Conservation (phyloP, 2,888 invertebrate species). For the Platypus cylindrus region DNA sequence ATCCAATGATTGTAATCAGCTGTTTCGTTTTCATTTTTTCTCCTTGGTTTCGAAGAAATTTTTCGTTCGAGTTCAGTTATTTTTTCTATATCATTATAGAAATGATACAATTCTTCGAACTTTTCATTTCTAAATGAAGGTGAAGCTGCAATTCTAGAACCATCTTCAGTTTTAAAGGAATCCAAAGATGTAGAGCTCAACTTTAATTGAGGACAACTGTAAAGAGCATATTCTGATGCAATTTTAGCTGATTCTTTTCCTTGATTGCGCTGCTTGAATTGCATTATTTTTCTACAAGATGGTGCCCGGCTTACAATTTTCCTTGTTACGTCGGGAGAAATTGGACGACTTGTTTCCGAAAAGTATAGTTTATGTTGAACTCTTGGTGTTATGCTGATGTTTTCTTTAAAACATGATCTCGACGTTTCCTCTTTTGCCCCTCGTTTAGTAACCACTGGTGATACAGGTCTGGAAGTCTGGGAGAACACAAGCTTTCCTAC, state of each 20-base stretch:
- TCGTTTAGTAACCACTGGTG: slow-evolving; percentile 20
- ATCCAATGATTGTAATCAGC: slow-evolving; percentile 83
- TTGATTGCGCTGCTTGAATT: slow-evolving; percentile 17
- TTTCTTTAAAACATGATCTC: slow-evolving; percentile 15
- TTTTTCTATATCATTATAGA: slow-evolving; percentile 75
- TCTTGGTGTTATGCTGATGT: slow-evolving; percentile 18
- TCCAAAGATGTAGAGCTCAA: slow-evolving; percentile 39
- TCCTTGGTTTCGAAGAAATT: slow-evolving; percentile 59
- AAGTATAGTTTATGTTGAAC: slow-evolving; percentile 19
- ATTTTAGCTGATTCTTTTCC: slow-evolving; percentile 10
- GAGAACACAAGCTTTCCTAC: slow-evolving; percentile 29
- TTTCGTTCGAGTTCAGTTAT: slow-evolving; percentile 70
- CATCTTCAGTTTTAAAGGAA: slow-evolving; percentile 45
- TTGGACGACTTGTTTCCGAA: slow-evolving; percentile 20
- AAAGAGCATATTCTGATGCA: slow-evolving; percentile 16
- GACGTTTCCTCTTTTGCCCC: slow-evolving; percentile 35
- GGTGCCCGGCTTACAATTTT: slow-evolving; percentile 22
- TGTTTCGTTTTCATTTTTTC: slow-evolving; percentile 63
- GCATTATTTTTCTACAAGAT: slow-evolving; percentile 25
- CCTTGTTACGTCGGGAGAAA: slow-evolving; percentile 24
- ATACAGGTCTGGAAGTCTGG: slow-evolving; percentile 21
- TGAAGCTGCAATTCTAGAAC: slow-evolving; percentile 51
- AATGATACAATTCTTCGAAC: slow-evolving; percentile 73
- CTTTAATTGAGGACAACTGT: slow-evolving; percentile 26
- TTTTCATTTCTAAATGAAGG: slow-evolving; percentile 59